Evolutionary conservation across 2,113 vertebrate species (phyloP), one percentile per base, ranked within the genome.

Genomic region (Glaucidium brasilianum): DNA sequence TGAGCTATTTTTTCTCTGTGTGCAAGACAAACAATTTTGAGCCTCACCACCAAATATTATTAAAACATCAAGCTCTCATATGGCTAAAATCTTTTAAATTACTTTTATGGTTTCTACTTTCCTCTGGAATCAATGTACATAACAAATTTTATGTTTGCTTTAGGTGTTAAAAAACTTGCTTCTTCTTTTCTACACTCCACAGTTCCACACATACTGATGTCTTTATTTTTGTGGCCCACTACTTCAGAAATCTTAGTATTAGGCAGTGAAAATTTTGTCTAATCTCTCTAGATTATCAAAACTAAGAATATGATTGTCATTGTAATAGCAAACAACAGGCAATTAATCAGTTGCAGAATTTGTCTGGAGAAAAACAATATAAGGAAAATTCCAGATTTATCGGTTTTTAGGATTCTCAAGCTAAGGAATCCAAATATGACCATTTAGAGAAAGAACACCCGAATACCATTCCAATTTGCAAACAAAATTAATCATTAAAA

Each of bases 401-500:
- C 7, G 35, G 30, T 81, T 81, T 71, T 52, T 49, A 66, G 29
- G 30, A 72, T 95, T 91, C 53, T 34, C 60, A 75, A 77, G 37
- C 47, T n/a, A 56, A 91, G 22, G 26, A 87, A 92, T 86, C 32
- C 34, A 94, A 72, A 76, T 90, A 62, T 6, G 86, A 37, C 4
- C 29, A 50, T 49, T 76, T 53, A 80, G 55, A 81, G 29, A 83
- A 37, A 71, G 60, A 94, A 78, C 23, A 87, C 47, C 56, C 52
- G 67, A 71, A 56, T 8, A 53, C 34, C 71, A 91, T 35, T 47
- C 16, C 43, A 81, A 35, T 78, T 64, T 75, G 37, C 29, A 91
- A 89, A 89, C 3, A 86, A 92, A 93, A 88, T 35, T 55, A 62
- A 73, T 66, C 25, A 71, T 93, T 96, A 80, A 92, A 86, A 73